A percentile compares a stretch with the other conserved stretches of the same genome.
Evolutionary conservation across 2,888 invertebrate genomes (phyloP).

Genomic region (Nineta flava): DNA sequence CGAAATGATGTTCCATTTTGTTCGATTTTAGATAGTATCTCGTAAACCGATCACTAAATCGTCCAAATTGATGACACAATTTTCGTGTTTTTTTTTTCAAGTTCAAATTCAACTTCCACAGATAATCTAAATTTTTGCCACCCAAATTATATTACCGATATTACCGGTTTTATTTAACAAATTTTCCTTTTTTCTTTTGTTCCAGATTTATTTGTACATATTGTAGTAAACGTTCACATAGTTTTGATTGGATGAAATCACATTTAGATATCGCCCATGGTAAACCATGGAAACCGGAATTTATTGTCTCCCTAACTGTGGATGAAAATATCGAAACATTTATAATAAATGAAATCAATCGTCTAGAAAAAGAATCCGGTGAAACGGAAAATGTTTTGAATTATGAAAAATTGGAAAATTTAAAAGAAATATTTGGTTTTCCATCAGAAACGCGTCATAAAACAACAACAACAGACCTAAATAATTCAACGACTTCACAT

Average conservation of each 20-base stretch:
- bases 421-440: too few species aligned
- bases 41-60: too few species aligned
- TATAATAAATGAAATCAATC: constrained; percentile 21
- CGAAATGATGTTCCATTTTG: too few species aligned
- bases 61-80: too few species aligned
- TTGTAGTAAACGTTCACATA: constrained; percentile 41
- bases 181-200: constrained; percentile 14
- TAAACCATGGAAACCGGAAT: constrained; percentile 20
- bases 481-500: background rate
- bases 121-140: too few species aligned
- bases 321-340: constrained; percentile 38
- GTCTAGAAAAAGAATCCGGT: background rate
- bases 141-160: background rate
- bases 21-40: too few species aligned
- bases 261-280: constrained; percentile 36
- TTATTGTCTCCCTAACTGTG: constrained; percentile 25
- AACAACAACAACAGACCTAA: background rate
- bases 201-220: constrained; percentile 40
- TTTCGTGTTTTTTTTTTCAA: too few species aligned
- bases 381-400: too few species aligned
- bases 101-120: too few species aligned
- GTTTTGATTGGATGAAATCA: constrained; percentile 32
- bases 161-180: background rate
- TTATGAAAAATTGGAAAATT: too few species aligned
- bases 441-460: too few species aligned